Conservation (phyloP, 2,113 vertebrate species). For the Polyodon spathula region DNA sequence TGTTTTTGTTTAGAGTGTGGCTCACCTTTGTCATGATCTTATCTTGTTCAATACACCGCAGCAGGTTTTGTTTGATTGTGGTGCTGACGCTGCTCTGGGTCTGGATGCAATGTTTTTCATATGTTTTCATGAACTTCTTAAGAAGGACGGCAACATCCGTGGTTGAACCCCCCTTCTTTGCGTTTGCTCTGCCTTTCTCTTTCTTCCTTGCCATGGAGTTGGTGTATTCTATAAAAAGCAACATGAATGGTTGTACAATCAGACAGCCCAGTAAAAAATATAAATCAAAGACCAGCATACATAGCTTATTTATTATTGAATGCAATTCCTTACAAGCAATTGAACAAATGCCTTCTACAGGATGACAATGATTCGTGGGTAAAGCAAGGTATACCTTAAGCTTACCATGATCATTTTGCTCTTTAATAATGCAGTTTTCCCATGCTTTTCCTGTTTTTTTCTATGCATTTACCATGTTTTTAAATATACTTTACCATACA, state of each 20-base stretch:
- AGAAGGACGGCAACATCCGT: slow-evolving; percentile 19
- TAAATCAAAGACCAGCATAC: not conserved
- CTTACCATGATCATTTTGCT: no score
- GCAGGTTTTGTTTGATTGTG: slow-evolving; percentile 19
- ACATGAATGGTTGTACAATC: not conserved
- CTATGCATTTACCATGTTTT: no score
- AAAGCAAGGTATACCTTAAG: no score
- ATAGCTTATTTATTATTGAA: not conserved
- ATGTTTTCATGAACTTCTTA: slow-evolving; percentile 25
- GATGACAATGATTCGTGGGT: no score
- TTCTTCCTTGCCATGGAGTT: slow-evolving; percentile 18
- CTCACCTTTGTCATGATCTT: slow-evolving; percentile 18
- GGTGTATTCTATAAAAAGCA: not conserved
- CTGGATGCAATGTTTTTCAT: slow-evolving; percentile 17
- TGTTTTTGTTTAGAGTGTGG: not conserved
- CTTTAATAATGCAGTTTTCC: no score
- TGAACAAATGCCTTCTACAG: no score
- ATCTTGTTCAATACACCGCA: slow-evolving; percentile 19
- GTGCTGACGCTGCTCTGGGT: slow-evolving; percentile 22
- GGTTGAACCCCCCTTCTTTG: not conserved
- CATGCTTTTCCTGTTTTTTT: no score
- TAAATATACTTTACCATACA: no score
- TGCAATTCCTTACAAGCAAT: not conserved
- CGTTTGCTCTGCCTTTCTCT: slow-evolving; percentile 9
- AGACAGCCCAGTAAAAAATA: not conserved